Conservation (phyloP, 2,113 vertebrate species). For the Pelvicachromis taeniatus region DNA sequence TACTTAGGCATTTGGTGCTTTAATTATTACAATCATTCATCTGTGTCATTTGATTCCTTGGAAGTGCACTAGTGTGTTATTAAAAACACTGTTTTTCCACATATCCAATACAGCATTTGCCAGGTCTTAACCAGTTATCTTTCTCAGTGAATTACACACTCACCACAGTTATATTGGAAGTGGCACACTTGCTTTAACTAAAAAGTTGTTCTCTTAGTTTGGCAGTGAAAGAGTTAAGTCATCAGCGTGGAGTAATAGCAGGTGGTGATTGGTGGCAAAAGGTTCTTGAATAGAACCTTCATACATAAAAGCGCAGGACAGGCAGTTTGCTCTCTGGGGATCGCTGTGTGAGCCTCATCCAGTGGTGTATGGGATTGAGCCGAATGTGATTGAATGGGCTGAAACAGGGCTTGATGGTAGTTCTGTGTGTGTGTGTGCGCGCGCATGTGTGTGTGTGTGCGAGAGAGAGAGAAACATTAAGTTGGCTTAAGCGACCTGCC, state of each 20-base stretch:
- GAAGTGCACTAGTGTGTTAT: constrained; percentile 9
- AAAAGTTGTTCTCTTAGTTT: background rate
- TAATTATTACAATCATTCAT: constrained; percentile 31
- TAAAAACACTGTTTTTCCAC: constrained; percentile 26
- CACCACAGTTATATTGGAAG: background rate
- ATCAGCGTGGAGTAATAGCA: constrained; percentile 6
- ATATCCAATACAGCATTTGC: constrained; percentile 9
- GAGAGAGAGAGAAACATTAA: background rate
- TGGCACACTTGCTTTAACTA: background rate
- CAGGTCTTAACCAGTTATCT: background rate
- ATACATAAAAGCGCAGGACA: constrained; percentile 44
- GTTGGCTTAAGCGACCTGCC: constrained; percentile 5
- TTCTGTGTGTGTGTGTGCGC: background rate
- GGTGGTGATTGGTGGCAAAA: constrained; percentile 30
- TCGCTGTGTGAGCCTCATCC: constrained; percentile 39
- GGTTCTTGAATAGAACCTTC: constrained; percentile 35
- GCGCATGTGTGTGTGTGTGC: background rate
- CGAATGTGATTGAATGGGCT: constrained; percentile 48
- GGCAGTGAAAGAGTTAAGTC: constrained; percentile 26
- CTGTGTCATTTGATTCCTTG: constrained; percentile 20
- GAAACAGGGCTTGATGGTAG: constrained; percentile 33
- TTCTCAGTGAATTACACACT: background rate
- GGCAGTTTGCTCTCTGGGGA: constrained; percentile 41
- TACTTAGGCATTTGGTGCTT: background rate
- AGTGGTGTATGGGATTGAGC: constrained; percentile 30